These are phyloP conservation scores for Ptyas mucosa DNA, from an alignment of 2,113 vertebrate genomes.

Conservation along the genomic window DNA sequence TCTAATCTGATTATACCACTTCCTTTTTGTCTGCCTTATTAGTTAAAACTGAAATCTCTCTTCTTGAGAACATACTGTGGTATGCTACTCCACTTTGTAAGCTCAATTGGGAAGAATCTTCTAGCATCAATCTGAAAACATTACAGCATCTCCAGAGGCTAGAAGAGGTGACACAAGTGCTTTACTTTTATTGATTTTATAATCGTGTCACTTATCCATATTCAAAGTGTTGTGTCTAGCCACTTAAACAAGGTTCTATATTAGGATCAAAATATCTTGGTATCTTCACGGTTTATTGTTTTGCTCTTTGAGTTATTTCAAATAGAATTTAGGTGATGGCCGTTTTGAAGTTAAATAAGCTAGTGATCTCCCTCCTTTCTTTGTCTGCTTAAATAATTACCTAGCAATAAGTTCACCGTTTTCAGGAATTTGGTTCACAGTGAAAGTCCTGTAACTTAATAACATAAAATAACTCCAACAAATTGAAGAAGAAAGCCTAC, in stretches of 20 bases:
- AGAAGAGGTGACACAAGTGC: not conserved
- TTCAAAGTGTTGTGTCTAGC: not conserved
- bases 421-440: conserved; percentile 20
- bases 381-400: conserved; percentile 19
- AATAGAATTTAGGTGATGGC: not conserved
- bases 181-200: not conserved
- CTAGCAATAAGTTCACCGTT: conserved; percentile 8
- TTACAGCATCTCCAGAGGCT: not conserved
- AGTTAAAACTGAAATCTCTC: not conserved
- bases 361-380: fast-evolving
- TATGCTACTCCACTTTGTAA: not conserved
- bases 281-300: not conserved
- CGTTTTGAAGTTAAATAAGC: not conserved
- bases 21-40: not conserved
- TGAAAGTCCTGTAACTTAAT: conserved; percentile 28
- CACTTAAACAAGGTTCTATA: not conserved
- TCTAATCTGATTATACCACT: not conserved
- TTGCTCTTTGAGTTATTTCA: not conserved
- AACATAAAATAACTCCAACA: conserved; percentile 37
- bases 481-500: conserved; percentile 18
- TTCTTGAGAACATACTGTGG: not conserved
- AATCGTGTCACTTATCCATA: not conserved
- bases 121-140: not conserved
- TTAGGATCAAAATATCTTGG: not conserved
- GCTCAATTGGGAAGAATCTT: not conserved